Conservation (phyloP, 2,888 invertebrate species). For the Notodonta ziczac region DNA sequence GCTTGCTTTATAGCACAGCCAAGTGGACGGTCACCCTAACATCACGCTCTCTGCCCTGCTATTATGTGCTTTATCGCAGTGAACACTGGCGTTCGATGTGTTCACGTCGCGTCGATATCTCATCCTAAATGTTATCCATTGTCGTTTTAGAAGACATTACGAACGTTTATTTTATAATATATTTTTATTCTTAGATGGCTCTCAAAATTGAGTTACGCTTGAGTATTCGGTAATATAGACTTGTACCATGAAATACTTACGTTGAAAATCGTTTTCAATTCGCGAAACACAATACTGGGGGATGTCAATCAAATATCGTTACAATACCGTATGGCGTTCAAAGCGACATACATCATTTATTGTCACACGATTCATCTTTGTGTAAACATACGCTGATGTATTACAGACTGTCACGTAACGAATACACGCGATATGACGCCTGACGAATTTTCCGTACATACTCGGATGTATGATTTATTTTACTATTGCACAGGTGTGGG, state of each 20-base stretch:
- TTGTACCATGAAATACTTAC: not conserved
- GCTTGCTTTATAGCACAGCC: too few species aligned
- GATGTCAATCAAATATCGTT: slow-evolving; percentile 53
- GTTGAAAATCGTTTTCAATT: slow-evolving; percentile 15
- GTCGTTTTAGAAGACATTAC: slow-evolving; percentile 2
- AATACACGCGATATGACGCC: not conserved
- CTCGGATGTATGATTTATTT: too few species aligned
- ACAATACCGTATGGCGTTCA: slow-evolving; percentile 55
- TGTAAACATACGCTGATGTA: slow-evolving; percentile 35
- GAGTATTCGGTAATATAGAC: not conserved
- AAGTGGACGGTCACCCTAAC: too few species aligned
- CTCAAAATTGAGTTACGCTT: too few species aligned
- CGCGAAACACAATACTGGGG: slow-evolving; percentile 22
- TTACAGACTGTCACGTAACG: slow-evolving; percentile 7
- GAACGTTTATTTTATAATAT: not conserved
- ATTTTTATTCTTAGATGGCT: too few species aligned
- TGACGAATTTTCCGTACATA: not conserved
- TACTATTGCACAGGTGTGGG: too few species aligned
- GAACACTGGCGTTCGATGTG: not conserved
- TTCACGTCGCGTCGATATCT: slow-evolving; percentile 4
- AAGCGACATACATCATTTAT: slow-evolving; percentile 56
- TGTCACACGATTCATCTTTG: slow-evolving; percentile 46
- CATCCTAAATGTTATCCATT: not conserved
- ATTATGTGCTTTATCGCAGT: not conserved
- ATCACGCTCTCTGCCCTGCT: too few species aligned